A percentile compares a stretch with the other conserved stretches of the same genome.
phyloP scores from a whole-genome alignment of 1,140 invertebrate species.

The Hormaphis cornu region DNA sequence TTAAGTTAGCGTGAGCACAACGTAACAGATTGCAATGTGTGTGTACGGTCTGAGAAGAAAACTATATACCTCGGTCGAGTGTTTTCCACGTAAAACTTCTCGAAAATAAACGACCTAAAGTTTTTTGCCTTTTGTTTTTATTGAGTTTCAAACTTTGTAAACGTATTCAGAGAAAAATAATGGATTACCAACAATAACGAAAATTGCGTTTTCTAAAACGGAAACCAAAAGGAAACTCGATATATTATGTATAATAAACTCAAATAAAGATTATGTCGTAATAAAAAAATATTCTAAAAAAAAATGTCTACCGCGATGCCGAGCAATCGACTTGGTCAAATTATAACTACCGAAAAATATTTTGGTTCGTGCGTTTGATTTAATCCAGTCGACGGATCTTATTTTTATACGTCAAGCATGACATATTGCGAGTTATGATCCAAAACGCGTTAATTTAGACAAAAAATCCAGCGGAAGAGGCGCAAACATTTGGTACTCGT shows the following conservation, averaged over 20 bases:
- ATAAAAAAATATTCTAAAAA: background rate
- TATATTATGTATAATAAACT: no score
- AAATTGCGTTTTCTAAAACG: slow-evolving; percentile 5
- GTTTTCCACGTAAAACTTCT: background rate
- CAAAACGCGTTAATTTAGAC: no score
- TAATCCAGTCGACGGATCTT: no score
- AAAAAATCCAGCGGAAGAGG: no score
- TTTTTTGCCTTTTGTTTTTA: background rate
- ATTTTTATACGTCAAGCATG: no score
- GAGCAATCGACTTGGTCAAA: no score
- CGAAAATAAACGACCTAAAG: background rate
- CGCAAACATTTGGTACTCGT: no score
- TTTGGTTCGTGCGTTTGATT: no score
- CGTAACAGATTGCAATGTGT: background rate
- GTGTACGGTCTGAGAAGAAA: background rate
- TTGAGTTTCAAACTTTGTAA: slow-evolving; percentile 19
- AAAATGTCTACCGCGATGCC: background rate
- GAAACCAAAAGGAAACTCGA: background rate
- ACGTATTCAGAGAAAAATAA: background rate
- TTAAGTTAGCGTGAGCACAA: background rate
- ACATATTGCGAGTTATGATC: no score
- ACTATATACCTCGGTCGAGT: background rate
- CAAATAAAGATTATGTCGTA: background rate
- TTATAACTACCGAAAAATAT: no score
- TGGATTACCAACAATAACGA: slow-evolving; percentile 12